Conservation (phyloP, 1,140 invertebrate genomes). For the Ostrea edulis region DNA sequence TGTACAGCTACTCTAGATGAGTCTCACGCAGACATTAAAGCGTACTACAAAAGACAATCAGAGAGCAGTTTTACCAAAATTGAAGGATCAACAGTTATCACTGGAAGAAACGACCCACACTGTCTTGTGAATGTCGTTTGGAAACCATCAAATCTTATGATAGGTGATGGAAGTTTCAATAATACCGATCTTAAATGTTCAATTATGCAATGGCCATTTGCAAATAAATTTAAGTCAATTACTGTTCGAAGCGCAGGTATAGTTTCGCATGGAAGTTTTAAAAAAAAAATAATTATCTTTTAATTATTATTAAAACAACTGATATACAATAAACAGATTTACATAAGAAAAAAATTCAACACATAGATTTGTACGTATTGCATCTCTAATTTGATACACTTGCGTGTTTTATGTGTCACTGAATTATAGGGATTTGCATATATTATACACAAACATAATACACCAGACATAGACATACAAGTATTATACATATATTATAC, state of each 20-base stretch:
- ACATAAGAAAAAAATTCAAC: too few species aligned
- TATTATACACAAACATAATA: too few species aligned
- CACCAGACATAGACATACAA: too few species aligned
- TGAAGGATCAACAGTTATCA: background rate
- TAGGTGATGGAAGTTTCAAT: background rate
- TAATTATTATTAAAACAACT: too few species aligned
- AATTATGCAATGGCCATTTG: background rate
- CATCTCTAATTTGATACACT: too few species aligned
- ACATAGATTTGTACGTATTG: too few species aligned
- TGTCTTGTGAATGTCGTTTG: background rate
- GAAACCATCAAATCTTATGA: constrained; percentile 1
- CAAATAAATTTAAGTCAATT: background rate
- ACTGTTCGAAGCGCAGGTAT: background rate
- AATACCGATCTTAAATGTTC: background rate
- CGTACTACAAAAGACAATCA: background rate
- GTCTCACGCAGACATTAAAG: constrained; percentile 5
- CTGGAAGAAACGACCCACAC: background rate
- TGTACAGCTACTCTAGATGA: background rate
- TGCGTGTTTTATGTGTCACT: too few species aligned
- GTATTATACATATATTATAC: too few species aligned
- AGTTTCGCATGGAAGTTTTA: too few species aligned
- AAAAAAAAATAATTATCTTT: too few species aligned
- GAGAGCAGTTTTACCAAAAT: background rate
- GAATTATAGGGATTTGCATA: too few species aligned
- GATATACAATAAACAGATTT: too few species aligned